Percentiles rank a stretch among this genome's conserved stretches.
These are phyloP conservation scores for Sinella curviseta DNA, from an alignment of 1,140 invertebrate genomes.

Conservation along the genomic window DNA sequence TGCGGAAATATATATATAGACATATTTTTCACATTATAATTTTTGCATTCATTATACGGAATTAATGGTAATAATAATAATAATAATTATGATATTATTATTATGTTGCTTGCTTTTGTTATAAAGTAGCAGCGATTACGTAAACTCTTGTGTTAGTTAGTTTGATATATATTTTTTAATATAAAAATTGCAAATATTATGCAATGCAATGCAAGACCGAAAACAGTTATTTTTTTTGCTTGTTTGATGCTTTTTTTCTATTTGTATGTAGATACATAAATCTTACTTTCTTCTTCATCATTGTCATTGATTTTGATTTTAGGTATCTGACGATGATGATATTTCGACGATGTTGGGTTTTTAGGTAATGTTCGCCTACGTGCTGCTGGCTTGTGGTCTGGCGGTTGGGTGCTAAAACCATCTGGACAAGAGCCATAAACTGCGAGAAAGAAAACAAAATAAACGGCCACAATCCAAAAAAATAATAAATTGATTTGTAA, in stretches of 20 bases:
- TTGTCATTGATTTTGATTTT: constrained; percentile 47
- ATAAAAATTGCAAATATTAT: no score
- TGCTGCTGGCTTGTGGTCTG: constrained; percentile 40
- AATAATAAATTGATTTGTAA: not conserved
- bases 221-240: not conserved
- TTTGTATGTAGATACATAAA: not conserved
- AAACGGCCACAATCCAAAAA: constrained; percentile 40
- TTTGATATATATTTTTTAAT: no score
- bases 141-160: no score
- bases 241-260: not conserved
- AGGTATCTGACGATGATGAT: constrained; percentile 41
- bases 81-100: no score
- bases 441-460: constrained; percentile 39
- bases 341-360: constrained; percentile 47
- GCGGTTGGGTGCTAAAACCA: constrained; percentile 40
- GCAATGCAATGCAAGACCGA: constrained; percentile 12
- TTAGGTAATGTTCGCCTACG: constrained; percentile 49
- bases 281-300: constrained; percentile 47
- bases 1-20: no score
- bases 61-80: no score
- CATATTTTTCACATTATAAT: no score
- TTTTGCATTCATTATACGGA: no score
- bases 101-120: no score
- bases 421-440: constrained; percentile 39
- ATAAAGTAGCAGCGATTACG: no score